Base-by-base conservation (phyloP, 2,797 vertebrate species). In the Falco berigora region DNA sequence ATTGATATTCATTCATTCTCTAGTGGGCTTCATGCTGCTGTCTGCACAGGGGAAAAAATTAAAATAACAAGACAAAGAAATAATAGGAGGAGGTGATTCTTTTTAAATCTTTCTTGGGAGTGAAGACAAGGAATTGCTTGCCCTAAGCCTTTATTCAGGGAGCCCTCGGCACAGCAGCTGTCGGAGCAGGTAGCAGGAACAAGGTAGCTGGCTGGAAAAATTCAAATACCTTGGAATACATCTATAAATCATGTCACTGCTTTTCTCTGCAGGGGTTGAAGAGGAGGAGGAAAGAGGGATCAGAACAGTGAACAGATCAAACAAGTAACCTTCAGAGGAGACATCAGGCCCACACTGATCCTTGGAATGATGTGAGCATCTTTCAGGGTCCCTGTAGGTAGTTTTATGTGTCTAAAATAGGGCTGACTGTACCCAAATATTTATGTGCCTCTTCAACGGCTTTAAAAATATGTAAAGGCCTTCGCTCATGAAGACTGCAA, bases 61-160 rank as follows among this genome's bases (percentile, higher is more conserved):
- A 85, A 81, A 90, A 91, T 89, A 95, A 92, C 58, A 95, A 89
- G 94, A 90, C 71, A 90, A 73, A 22, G 50, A 93, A 94, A 87
- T 86, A 83, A 80, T 28, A 88, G 79, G 42, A 92, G 73, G 76
- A 95, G 87, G 38, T 40, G 40, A 91, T 90, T 94, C 50, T 90
- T 93, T 93, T 80, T 66, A 92, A 92, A 86, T 34, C 34, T 66
- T 75, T 49, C 27, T 67, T 75, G 62, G 27, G 38, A 79, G 24
- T 34, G 53, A 82, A 90, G 77, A 63, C 5, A 25, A 85, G 20
- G 91, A 67, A 87, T 76, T 55, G 50, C 88, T 75, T 42, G 36
- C 86, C 79, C 90, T 10, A 4, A 90, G 55, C 27, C 63, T 93
- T 92, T 92, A 56, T 92, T 88, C 62, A 28, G 55, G 90, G 73